Evolutionary conservation across 2,888 invertebrate genomes (phyloP).

Genomic region (Minunthozetes semirufus): DNA sequence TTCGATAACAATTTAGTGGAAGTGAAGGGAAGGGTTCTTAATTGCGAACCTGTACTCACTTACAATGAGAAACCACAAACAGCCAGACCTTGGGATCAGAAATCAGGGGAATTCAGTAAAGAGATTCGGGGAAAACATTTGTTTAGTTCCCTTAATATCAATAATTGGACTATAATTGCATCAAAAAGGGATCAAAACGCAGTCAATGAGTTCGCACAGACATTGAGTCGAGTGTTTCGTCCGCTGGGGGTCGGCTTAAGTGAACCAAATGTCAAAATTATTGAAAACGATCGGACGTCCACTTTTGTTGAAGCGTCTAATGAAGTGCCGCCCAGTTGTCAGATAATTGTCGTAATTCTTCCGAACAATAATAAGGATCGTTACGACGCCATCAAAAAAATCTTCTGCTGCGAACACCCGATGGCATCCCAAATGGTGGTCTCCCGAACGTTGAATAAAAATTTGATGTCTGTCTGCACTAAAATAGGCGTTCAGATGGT

Average conservation of each 20-base stretch:
- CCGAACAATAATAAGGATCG: slow-evolving; percentile 63
- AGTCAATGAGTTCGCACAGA: slow-evolving; percentile 46
- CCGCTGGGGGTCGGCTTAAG: background rate
- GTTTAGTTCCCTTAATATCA: slow-evolving; percentile 43
- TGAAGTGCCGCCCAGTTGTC: slow-evolving; percentile 39
- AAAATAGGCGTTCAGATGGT: slow-evolving; percentile 89
- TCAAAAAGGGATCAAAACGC: slow-evolving; percentile 42
- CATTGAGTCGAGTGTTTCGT: slow-evolving; percentile 41
- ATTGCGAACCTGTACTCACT: slow-evolving; percentile 57
- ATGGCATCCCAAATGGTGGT: slow-evolving; percentile 53
- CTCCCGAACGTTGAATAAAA: slow-evolving; percentile 56
- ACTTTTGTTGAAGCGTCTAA: slow-evolving; percentile 2
- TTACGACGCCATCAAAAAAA: slow-evolving; percentile 83
- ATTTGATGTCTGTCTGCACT: slow-evolving; percentile 68
- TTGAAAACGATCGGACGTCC: slow-evolving; percentile 1
- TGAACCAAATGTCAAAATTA: background rate
- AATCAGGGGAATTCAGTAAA: slow-evolving; percentile 69
- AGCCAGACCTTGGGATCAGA: slow-evolving; percentile 48
- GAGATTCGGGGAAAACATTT: slow-evolving; percentile 55
- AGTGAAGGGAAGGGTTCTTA: slow-evolving; percentile 63
- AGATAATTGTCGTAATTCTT: slow-evolving; percentile 55
- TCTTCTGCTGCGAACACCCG: slow-evolving; percentile 68
- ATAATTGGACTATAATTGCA: slow-evolving; percentile 47
- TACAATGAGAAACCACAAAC: background rate
- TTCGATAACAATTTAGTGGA: slow-evolving; percentile 59